A percentile compares a stretch with the other conserved stretches of the same genome.
These are phyloP conservation scores for Linepithema humile DNA, from an alignment of 1,140 invertebrate species.

Conservation along the genomic window DNA sequence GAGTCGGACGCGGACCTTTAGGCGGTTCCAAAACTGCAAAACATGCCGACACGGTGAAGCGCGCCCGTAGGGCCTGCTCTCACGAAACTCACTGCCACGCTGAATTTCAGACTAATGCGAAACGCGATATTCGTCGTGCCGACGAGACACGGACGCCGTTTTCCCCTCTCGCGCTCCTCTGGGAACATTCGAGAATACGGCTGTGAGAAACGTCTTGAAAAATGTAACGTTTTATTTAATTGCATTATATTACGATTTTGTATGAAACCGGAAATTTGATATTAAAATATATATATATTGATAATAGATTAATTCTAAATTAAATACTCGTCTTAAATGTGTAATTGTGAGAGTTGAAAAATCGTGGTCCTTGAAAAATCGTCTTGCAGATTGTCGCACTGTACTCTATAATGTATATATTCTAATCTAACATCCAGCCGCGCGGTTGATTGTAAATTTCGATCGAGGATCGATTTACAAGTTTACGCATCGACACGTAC, in stretches of 20 bases:
- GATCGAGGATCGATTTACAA: constrained; percentile 77
- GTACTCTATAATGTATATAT: no score
- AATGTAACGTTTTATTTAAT: background rate
- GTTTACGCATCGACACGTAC: constrained; percentile 64
- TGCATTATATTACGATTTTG: background rate
- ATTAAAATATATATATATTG: no score
- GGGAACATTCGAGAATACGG: background rate
- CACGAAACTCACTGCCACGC: constrained; percentile 61
- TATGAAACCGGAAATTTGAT: background rate
- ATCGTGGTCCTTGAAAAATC: no score
- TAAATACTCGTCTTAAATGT: no score
- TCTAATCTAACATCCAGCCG: no score
- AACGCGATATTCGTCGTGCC: constrained; percentile 69
- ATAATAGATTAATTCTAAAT: no score
- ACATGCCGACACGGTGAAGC: constrained; percentile 70
- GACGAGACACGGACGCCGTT: constrained; percentile 29
- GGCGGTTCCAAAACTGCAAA: constrained; percentile 69
- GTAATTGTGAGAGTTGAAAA: no score
- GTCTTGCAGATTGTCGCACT: no score
- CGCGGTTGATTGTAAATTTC: no score
- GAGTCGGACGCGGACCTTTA: constrained; percentile 62
- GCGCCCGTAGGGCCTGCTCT: constrained; percentile 41
- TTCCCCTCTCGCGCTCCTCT: background rate
- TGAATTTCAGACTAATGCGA: constrained; percentile 57
- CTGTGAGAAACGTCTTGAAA: background rate